Evolutionary conservation across 2,888 invertebrate genomes (phyloP), one percentile per base, ranked within the genome.

Genomic region (Drosophila dives): DNA sequence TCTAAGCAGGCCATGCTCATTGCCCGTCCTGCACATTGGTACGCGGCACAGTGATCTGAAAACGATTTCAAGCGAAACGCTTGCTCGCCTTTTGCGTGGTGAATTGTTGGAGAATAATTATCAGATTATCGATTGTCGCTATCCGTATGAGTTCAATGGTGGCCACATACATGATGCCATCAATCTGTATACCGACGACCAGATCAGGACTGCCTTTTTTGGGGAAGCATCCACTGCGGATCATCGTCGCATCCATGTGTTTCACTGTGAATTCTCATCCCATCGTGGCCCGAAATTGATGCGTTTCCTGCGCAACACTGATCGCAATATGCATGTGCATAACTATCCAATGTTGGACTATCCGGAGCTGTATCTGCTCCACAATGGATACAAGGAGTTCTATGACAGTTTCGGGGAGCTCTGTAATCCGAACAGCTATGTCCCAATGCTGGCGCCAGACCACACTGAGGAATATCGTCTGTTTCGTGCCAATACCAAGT

Each of bases 261-360:
- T 99, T 93, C 99, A 99, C 93, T 99, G 99, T 93, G 99, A 99
- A 93, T 99, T 99, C 94, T 99, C 98, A 0, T 96, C 98, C 64
- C 97, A 99, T 93, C 94, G 99, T 63, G 99, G 98, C 1, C 99
- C 99, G 0, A 97, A 96, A 83, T 94, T 99, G 95, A 97, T 95
- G 59, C 95, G 98, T 5, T 97, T 95, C 92, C 94, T 99, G 65
- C 95, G 99, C 6, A 95, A 96, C 61, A 94, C 95, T 32, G 99
- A 99, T 93, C 95, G 99, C 1, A 95, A 95, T 10, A 93, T 94
- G 42, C 98, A 99, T 93, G 95, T 95, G 67, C 1, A 8, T 8
- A 38, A 38, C 8, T 38, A 3, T 8, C 99, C 99, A 0, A 93
- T 95, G 0, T 94, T 99, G 0, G 94, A 96, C 91, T 98, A 97